A percentile compares a stretch with the other conserved stretches of the same genome.
These are phyloP conservation scores for Oophaga pumilio DNA, from an alignment of 2,113 vertebrate genomes.

Conservation along the genomic window DNA sequence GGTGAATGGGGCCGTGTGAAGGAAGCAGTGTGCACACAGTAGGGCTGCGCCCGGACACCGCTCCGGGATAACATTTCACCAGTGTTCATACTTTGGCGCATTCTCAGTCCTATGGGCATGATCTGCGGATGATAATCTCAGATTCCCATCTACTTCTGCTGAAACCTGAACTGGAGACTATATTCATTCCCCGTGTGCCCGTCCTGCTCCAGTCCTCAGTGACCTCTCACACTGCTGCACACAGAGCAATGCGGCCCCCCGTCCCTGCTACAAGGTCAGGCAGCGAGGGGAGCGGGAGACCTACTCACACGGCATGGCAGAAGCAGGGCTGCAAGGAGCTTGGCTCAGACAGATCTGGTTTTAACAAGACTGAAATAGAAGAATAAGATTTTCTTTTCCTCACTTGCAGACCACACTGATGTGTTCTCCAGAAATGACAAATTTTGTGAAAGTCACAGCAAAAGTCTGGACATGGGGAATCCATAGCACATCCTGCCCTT, in stretches of 20 bases:
- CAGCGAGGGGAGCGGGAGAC: background rate
- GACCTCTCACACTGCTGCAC: slow-evolving; percentile 19
- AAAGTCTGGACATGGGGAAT: too few relatives aligned
- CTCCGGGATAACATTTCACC: slow-evolving; percentile 28
- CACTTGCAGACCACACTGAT: too few relatives aligned
- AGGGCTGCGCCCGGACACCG: background rate
- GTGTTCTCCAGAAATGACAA: too few relatives aligned
- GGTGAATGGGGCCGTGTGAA: too few relatives aligned
- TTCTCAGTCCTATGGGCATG: slow-evolving; percentile 25
- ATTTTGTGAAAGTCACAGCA: too few relatives aligned
- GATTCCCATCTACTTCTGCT: slow-evolving; percentile 33
- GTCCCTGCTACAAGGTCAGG: background rate
- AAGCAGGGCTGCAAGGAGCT: too few relatives aligned
- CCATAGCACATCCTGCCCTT: too few relatives aligned
- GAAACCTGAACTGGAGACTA: slow-evolving; percentile 37
- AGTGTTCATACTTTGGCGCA: background rate
- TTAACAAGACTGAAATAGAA: too few relatives aligned
- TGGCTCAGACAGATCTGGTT: too few relatives aligned
- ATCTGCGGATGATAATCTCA: slow-evolving; percentile 14
- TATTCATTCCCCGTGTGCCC: slow-evolving; percentile 26
- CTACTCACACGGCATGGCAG: too few relatives aligned
- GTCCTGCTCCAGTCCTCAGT: slow-evolving; percentile 16
- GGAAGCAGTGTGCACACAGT: background rate
- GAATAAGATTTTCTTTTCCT: too few relatives aligned
- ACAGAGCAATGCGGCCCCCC: slow-evolving; percentile 2